Conservation (phyloP, 92 coral and sea anemone species). For the Umimayanthus kanabou region DNA sequence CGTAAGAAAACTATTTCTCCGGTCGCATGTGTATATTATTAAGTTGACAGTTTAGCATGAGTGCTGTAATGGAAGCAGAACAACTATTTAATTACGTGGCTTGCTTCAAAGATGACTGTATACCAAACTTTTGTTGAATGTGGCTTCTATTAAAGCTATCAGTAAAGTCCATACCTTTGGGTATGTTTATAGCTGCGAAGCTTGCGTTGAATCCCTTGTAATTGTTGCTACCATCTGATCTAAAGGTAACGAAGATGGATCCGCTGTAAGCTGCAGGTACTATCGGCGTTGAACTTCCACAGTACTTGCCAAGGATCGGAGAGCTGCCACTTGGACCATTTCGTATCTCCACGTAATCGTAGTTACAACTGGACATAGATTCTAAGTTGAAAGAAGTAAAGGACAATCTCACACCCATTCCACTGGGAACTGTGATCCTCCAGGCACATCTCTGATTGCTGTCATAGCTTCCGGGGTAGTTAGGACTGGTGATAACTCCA, state of each 20-base stretch:
- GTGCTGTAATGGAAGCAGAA: too few relatives aligned
- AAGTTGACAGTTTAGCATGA: too few relatives aligned
- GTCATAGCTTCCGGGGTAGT: too few relatives aligned
- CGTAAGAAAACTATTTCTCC: too few relatives aligned
- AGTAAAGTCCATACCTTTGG: neutral
- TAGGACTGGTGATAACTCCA: too few relatives aligned
- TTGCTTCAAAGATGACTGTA: too few relatives aligned
- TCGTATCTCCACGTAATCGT: constrained; percentile 22
- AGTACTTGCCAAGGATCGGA: constrained; percentile 21
- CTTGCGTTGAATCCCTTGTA: neutral
- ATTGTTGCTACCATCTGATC: neutral
- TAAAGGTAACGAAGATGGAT: constrained; percentile 13
- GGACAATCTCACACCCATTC: constrained; percentile 18
- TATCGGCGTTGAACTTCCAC: constrained; percentile 15
- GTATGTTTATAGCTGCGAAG: neutral
- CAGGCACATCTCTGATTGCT: constrained; percentile 49
- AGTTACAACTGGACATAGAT: neutral
- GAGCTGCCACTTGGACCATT: constrained; percentile 7
- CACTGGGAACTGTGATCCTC: constrained; percentile 38
- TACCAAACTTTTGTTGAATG: too few relatives aligned
- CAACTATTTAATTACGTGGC: too few relatives aligned
- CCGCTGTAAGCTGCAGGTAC: constrained; percentile 10
- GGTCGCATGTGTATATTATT: too few relatives aligned
- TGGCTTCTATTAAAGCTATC: neutral
- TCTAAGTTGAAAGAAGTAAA: constrained; percentile 44